Evolutionary conservation across 2,888 invertebrate genomes (phyloP).

Genomic region (Drosophila limbata): DNA sequence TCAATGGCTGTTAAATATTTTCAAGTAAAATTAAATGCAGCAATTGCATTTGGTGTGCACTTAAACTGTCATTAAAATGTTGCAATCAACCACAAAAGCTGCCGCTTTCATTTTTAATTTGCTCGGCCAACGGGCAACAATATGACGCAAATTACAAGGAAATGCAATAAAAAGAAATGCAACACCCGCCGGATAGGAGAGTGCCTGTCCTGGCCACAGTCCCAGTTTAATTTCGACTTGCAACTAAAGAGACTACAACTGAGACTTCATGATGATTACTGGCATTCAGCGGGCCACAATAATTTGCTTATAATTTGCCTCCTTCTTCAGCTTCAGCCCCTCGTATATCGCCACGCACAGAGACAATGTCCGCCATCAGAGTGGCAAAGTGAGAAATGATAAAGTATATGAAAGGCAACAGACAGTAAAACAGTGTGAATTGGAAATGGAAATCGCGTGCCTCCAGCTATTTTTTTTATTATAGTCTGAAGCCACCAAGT

Average conservation of each 20-base stretch:
- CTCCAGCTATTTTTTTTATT: conserved; percentile 27
- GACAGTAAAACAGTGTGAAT: conserved; percentile 40
- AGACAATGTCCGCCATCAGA: conserved; percentile 15
- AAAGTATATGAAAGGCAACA: conserved; percentile 72
- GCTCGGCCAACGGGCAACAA: conserved; percentile 64
- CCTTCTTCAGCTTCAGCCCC: conserved; percentile 1
- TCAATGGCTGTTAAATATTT: neutral
- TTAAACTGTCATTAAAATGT: conserved; percentile 70
- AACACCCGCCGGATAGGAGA: conserved; percentile 34
- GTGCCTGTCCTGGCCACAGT: conserved; percentile 15
- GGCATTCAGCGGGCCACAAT: conserved; percentile 67
- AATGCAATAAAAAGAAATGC: conserved; percentile 67
- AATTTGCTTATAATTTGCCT: conserved; percentile 75
- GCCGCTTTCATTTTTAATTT: conserved; percentile 65
- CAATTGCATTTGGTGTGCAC: conserved; percentile 60
- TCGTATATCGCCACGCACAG: neutral
- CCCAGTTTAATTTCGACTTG: conserved; percentile 8
- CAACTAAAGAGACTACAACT: conserved; percentile 12
- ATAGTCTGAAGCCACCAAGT: conserved; percentile 44
- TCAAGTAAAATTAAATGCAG: conserved; percentile 40
- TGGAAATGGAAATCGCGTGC: conserved; percentile 58
- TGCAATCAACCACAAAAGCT: conserved; percentile 57
- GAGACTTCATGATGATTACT: conserved; percentile 63
- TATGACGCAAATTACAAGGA: conserved; percentile 77
- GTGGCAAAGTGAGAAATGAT: conserved; percentile 60